Percentiles rank a stretch among this genome's conserved stretches.
Conservation (phyloP, 2,113 vertebrate genomes). For the Antechinus stuartii region DNA sequence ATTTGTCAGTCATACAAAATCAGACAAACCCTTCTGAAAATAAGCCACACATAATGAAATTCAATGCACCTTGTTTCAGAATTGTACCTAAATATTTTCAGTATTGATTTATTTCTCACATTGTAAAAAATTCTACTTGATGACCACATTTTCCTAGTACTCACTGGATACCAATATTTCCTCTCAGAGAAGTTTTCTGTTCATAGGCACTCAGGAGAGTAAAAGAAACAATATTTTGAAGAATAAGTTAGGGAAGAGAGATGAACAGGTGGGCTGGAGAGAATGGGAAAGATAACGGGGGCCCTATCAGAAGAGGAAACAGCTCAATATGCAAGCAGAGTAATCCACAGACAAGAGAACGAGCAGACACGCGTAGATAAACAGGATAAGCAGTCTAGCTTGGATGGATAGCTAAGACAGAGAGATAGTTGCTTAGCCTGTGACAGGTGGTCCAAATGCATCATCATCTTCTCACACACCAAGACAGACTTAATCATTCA, state of each 20-base stretch:
- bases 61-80: background rate
- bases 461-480: background rate
- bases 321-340: background rate
- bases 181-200: conserved; percentile 6
- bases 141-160: background rate
- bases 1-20: background rate
- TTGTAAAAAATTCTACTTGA: background rate
- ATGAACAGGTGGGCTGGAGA: conserved; percentile 31
- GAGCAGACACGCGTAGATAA: conserved; percentile 35
- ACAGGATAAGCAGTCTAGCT: background rate
- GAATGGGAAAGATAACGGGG: conserved; percentile 49
- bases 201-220: conserved; percentile 9
- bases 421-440: background rate
- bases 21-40: background rate
- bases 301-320: conserved; percentile 55
- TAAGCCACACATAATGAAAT: background rate
- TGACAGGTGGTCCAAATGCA: background rate
- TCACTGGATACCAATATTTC: background rate
- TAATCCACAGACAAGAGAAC: conserved; percentile 44
- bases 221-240: conserved; percentile 59
- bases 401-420: background rate
- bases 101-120: background rate
- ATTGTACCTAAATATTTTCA: background rate
- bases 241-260: conserved; percentile 64
- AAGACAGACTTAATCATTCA: conserved; percentile 33